Conservation (phyloP, 2,888 invertebrate genomes). For the Fissipunctia ypsillon region DNA sequence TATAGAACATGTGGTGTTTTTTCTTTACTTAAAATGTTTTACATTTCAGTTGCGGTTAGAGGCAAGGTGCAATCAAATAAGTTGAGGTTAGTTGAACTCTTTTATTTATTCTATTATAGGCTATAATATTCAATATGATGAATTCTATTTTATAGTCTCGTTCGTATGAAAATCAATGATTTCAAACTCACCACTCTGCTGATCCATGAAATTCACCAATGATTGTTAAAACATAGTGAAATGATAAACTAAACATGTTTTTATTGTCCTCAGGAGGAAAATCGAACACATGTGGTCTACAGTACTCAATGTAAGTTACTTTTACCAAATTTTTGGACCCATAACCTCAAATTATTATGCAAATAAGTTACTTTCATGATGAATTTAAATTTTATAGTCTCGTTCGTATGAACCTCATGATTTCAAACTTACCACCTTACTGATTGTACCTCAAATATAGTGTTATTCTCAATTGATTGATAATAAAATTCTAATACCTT, state of each 20-base stretch:
- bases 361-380: conserved; percentile 65
- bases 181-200: conserved; percentile 77
- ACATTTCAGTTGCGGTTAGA: conserved; percentile 78
- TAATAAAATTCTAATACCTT: not conserved
- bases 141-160: conserved; percentile 81
- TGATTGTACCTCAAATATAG: conserved; percentile 60
- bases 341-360: not conserved
- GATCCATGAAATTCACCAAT: conserved; percentile 24
- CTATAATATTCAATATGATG: conserved; percentile 71
- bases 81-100: conserved; percentile 59
- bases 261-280: conserved; percentile 24
- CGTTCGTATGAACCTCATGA: conserved; percentile 83
- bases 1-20: conserved; percentile 79
- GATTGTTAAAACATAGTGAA: not conserved
- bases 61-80: conserved; percentile 16
- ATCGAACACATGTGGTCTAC: not conserved
- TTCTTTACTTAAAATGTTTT: conserved; percentile 86
- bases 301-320: conserved; percentile 38
- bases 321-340: not conserved
- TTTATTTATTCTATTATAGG: not conserved
- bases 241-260: not conserved
- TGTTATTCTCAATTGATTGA: not conserved
- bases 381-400: conserved; percentile 72
- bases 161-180: conserved; percentile 85
- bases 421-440: conserved; percentile 79